Evolutionary conservation across 2,797 vertebrate genomes (phyloP), one percentile per base, ranked within the genome.

Genomic region (Columba guinea): DNA sequence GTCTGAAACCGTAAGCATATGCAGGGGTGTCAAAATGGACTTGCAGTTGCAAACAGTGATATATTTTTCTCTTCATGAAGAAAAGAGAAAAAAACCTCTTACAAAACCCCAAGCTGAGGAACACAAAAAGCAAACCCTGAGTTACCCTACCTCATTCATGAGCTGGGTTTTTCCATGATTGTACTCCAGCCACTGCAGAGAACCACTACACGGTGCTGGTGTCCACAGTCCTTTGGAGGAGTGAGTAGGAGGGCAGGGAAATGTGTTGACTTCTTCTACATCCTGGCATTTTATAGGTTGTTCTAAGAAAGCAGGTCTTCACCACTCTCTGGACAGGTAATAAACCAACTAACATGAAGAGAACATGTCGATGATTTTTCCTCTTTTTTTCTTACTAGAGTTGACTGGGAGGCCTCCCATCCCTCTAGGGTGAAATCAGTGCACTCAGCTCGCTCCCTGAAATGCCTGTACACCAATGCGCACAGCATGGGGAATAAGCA

Each of bases 151-250:
- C 5, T 49, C 21, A 6, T 49, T 28, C 19, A 18, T n/a, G 22
- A 39, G 7, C 11, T 39, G 19, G 0, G 0, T 37, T 81, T 73
- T 80, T 12, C 23, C 22, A 18, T 5, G 7, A 39, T 10, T 37
- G 9, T 15, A 24, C 17, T 77, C 15, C 17, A 65, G 23, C 11
- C 20, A 9, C n/a, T 20, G 4, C 28, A 63, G 52, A 37, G 18
- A 87, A 17, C 13, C 16, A 51, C 10, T 21, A 20, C 0, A 1
- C 0, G 1, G 26, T 53, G 17, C 22, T 4, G 2, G 26, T 51
- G 10, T 23, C 19, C 5, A 2, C 2, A 3, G 0, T 86, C 8
- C 30, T 59, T 10, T 2, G 0, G 6, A 51, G 16, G 3, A 49
- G 13, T 26, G 60, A 30, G 35, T 11, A 20, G 10, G 11, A 32